Evolutionary conservation across 2,797 vertebrate genomes (phyloP), one percentile per base, ranked within the genome.

Genomic region (Halcyon chelicuti): DNA sequence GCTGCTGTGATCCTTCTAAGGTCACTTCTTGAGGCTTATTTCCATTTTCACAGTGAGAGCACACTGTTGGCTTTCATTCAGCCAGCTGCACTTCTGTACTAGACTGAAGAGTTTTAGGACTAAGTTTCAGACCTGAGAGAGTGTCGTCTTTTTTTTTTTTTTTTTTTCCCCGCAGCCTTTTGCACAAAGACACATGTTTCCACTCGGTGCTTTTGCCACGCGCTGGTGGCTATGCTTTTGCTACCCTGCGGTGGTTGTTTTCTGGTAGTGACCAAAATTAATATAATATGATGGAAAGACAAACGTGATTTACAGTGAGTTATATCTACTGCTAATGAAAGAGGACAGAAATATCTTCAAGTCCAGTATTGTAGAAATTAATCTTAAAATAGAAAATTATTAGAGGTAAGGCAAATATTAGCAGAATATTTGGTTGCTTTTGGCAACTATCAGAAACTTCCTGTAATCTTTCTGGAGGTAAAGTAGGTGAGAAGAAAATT

Each of bases 1-100:
- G 29, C 12, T 81, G 22, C 39, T 4, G 5, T 29, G 19, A 0
- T 55, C 31, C 39, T 14, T 9, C 1, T 54, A 16, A 62, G 39
- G 35, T 55, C 2, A 1, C 35, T 28, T 37, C 40, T 78, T 78
- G 71, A 57, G 37, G 28, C 25, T 72, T 55, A 5, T 35, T 72
- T 60, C 13, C 17, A 14, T 75, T 85, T 72, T 75, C 58, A 57
- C 37, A 33, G 10, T 55, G 44, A 47, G 28, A 68, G 4, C 10
- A 8, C 0, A 0, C 25, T 39, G 5, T 39, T 83, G 60, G 14
- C 22, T 86, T 72, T 57, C 31, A 15, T 52, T 72, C 42, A 12
- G 18, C 39, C 47, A 58, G 14, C 29, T 55, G 49, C 15, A 14
- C 35, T 58, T 73, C 26, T 76, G 22, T 57, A 51, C 42, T 42